These are phyloP conservation scores for Arge pagana DNA, from an alignment of 2,888 invertebrate genomes.

Conservation along the genomic window DNA sequence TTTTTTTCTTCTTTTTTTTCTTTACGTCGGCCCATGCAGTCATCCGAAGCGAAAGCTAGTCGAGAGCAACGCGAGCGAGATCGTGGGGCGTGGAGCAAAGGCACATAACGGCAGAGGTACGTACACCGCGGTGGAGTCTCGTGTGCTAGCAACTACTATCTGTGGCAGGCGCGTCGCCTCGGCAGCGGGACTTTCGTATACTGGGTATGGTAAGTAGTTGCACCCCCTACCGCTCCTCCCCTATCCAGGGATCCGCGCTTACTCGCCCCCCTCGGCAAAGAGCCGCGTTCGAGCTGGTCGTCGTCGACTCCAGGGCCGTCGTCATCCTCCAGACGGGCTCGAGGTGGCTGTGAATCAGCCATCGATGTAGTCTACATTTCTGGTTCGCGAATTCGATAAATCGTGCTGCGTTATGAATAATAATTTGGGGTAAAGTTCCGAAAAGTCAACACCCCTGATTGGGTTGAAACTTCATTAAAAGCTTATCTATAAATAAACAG, in stretches of 20 bases:
- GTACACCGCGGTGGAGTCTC: constrained; percentile 34
- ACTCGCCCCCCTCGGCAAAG: constrained; percentile 27
- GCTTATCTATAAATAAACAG: too few relatives aligned
- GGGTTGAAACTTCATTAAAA: too few relatives aligned
- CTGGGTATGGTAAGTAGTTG: constrained; percentile 57
- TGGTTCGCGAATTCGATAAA: too few relatives aligned
- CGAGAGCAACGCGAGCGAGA: neutral
- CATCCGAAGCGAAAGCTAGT: neutral
- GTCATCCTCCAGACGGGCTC: neutral
- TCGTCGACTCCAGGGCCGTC: constrained; percentile 37
- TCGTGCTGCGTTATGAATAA: too few relatives aligned
- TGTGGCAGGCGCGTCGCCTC: constrained; percentile 46
- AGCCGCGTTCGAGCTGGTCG: constrained; percentile 19
- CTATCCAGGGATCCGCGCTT: constrained; percentile 31
- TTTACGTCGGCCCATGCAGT: too few relatives aligned
- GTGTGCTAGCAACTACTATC: constrained; percentile 53
- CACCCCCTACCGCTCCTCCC: constrained; percentile 41
- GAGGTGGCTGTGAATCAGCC: too few relatives aligned
- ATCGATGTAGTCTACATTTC: too few relatives aligned
- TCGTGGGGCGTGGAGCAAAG: constrained; percentile 8
- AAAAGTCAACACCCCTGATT: too few relatives aligned
- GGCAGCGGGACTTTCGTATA: constrained; percentile 51
- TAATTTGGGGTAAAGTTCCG: too few relatives aligned
- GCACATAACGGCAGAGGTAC: constrained; percentile 8
- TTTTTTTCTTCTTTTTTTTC: too few relatives aligned